A percentile compares a stretch with the other conserved stretches of the same genome.
Evolutionary conservation across 2,113 vertebrate species (phyloP).

Genomic region (Saimiri boliviensis): DNA sequence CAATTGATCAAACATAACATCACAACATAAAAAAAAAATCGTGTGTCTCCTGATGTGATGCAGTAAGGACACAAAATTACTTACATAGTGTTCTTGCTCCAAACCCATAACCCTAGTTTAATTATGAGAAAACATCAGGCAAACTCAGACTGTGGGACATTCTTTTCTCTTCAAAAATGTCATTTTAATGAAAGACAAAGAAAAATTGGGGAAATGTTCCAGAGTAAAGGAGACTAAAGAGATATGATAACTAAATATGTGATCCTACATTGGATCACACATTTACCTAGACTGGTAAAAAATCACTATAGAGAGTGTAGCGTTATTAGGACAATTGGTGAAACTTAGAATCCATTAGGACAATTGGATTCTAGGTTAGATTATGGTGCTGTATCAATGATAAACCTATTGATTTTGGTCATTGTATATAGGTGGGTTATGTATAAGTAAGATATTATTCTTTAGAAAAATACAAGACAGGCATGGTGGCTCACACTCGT

Average conservation of each 20-base stretch:
- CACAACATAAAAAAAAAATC: not conserved
- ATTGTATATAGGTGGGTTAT: not conserved
- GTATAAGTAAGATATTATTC: not conserved
- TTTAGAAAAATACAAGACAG: not conserved
- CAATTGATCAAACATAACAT: not conserved
- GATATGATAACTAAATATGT: not conserved
- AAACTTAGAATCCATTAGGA: not conserved
- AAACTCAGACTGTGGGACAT: not conserved
- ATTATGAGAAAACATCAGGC: not conserved
- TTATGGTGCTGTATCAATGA: not conserved
- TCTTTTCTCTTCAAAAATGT: not conserved
- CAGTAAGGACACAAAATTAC: not conserved
- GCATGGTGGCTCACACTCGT: no score
- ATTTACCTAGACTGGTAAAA: not conserved
- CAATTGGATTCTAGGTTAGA: not conserved
- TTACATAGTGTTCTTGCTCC: not conserved
- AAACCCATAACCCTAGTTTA: not conserved
- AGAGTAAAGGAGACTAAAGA: not conserved
- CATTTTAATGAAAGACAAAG: not conserved
- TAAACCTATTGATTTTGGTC: constrained; percentile 4
- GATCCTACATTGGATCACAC: not conserved
- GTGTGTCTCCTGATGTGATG: not conserved
- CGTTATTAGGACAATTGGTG: not conserved
- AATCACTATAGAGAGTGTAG: not conserved
- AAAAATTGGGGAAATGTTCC: not conserved